phyloP scores from a whole-genome alignment of 2,888 invertebrate genomes.

The Norana najaformis region DNA sequence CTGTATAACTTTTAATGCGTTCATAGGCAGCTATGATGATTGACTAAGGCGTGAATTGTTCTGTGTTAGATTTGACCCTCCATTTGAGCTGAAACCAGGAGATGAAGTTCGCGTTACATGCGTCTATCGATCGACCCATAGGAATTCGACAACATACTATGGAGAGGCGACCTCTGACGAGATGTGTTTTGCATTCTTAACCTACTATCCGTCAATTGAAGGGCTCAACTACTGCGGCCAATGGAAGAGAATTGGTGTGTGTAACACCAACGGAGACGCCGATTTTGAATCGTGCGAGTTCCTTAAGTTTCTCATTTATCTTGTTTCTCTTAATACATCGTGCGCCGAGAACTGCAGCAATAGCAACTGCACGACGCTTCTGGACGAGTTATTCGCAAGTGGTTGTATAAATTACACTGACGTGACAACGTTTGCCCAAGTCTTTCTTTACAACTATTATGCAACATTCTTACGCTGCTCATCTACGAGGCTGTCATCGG shows the following conservation, averaged over 20 bases:
- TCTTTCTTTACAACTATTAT: background rate
- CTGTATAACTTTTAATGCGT: no score
- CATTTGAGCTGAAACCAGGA: slow-evolving; percentile 45
- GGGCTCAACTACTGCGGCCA: slow-evolving; percentile 17
- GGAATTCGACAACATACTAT: slow-evolving; percentile 40
- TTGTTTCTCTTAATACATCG: no score
- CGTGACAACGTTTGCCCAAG: no score
- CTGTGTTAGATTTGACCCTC: slow-evolving; percentile 43
- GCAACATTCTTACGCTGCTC: background rate
- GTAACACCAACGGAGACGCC: background rate
- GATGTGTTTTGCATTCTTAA: slow-evolving; percentile 52
- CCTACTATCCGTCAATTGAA: slow-evolving; percentile 45
- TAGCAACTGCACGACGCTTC: background rate
- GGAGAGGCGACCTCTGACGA: slow-evolving; percentile 50
- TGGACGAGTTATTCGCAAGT: background rate
- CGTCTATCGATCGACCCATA: slow-evolving; percentile 42
- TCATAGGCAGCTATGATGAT: no score
- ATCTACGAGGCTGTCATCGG: background rate
- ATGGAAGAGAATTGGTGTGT: slow-evolving; percentile 16
- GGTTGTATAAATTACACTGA: no score
- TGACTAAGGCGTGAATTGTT: no score
- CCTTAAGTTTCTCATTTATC: no score
- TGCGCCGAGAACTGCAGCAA: no score
- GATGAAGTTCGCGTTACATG: slow-evolving; percentile 47
- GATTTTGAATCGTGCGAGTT: no score